A percentile compares a stretch with the other conserved stretches of the same genome.
phyloP scores from a whole-genome alignment of 2,888 invertebrate genomes.

The Rotaria macrura region DNA sequence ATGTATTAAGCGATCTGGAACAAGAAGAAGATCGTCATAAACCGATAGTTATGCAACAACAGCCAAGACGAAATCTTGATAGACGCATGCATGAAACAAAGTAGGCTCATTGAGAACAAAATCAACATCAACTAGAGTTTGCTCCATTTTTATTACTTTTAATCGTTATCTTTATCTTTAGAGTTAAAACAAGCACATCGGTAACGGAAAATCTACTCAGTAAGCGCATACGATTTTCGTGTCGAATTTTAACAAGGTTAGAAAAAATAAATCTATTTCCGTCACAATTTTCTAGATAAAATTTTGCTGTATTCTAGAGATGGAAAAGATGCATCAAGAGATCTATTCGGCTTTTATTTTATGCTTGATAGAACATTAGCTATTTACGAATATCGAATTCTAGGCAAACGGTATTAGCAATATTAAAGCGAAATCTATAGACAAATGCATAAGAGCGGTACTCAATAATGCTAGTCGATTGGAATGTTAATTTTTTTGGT shows the following conservation, averaged over 20 bases:
- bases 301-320: too few species aligned
- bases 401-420: slow-evolving; percentile 45
- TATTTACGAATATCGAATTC: slow-evolving; percentile 48
- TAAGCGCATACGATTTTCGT: slow-evolving; percentile 45
- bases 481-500: neutral
- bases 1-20: neutral
- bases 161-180: neutral
- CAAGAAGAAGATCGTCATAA: neutral
- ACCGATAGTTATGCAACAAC: neutral
- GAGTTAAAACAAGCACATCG: slow-evolving; percentile 14
- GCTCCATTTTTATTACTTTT: too few species aligned
- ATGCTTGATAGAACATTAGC: slow-evolving; percentile 45
- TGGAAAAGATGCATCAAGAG: slow-evolving; percentile 40
- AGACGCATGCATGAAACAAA: neutral
- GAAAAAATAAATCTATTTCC: neutral
- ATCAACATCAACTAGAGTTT: neutral
- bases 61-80: neutral
- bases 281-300: neutral
- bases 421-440: too few species aligned
- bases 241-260: slow-evolving; percentile 45
- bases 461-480: too few species aligned
- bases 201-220: slow-evolving; percentile 45
- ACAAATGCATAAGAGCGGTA: too few species aligned
- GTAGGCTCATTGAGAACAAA: too few species aligned
- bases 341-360: slow-evolving; percentile 48